phyloP scores from a whole-genome alignment of 2,797 vertebrate species.

The Poeciliopsis gracilis region DNA sequence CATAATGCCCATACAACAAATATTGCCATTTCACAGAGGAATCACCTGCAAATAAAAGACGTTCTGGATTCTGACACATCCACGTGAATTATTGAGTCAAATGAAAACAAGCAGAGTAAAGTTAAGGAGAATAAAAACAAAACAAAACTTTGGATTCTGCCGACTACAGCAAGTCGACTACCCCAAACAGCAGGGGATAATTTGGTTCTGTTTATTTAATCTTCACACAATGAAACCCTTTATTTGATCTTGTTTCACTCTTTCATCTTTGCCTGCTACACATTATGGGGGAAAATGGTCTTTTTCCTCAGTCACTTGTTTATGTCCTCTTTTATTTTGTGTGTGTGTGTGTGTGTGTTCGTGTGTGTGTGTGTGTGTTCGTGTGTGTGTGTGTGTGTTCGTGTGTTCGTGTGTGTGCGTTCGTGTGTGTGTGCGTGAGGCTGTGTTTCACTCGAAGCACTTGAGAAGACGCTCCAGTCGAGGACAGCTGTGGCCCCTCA shows the following conservation, averaged over 20 bases:
- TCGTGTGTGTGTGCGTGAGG: neutral
- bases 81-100: neutral
- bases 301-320: slow-evolving; percentile 37
- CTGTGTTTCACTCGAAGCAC: slow-evolving; percentile 24
- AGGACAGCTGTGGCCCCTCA: slow-evolving; percentile 64
- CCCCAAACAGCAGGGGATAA: slow-evolving; percentile 49
- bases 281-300: slow-evolving; percentile 28
- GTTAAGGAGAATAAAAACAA: neutral
- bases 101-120: slow-evolving; percentile 11
- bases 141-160: neutral
- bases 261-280: slow-evolving; percentile 55
- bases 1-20: neutral
- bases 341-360: too few species aligned
- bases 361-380: neutral
- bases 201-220: slow-evolving; percentile 1
- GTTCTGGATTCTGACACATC: neutral
- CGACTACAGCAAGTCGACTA: slow-evolving; percentile 18
- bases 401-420: neutral
- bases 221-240: slow-evolving; percentile 15
- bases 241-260: slow-evolving; percentile 12
- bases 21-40: neutral
- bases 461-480: slow-evolving; percentile 41
- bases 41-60: neutral
- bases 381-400: too few species aligned
- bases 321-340: slow-evolving; percentile 15